Evolutionary conservation across 2,888 invertebrate genomes (phyloP), one percentile per base, ranked within the genome.

Genomic region (Erpobdella octoculata): DNA sequence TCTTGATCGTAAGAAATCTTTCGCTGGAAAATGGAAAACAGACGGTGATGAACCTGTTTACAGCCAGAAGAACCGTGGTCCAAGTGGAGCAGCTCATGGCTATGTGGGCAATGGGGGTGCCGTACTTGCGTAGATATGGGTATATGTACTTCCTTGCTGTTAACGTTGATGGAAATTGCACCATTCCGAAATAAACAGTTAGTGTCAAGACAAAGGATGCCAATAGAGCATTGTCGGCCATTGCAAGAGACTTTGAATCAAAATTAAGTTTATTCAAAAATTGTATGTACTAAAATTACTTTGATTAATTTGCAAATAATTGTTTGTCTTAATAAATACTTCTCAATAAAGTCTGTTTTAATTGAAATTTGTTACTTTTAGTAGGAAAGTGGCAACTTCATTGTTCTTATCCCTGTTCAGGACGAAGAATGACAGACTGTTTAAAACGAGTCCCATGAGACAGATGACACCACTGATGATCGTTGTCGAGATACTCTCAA

Each of bases 41-140:
- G 64, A 76, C 76, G 38, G 75, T 75, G 21, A 76, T 67, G 69
- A 69, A 76, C 28, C 76, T 72, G 65, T 76, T 76, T 35, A 73
- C 59, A 0, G 76, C 75, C 15, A 76, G 71, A 25, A 76, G 75
- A 18, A 76, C 76, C 0, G 76, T 76, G n/a, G 73, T 74, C 76
- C 76, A 76, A 9, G 76, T 73, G 18, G 75, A 74, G n/a, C 37
- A 48, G 21, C 72, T 69, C 67, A 75, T 75, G 25, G 75, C 72
- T 12, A 75, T 71, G 69, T 76, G 73, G 18, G 74, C 76, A n/a
- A 76, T 64, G 1, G 76, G 76, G 36, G 67, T 38, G 41, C 73
- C 18, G 62, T 73, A 74, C 61, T 66, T 73, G 18, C 70, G 35
- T 15, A 74, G 58, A 59, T 68, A 74, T 21, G 71, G 71, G 15